phyloP scores from a whole-genome alignment of 2,797 vertebrate species.

The Hippocampus kuda region DNA sequence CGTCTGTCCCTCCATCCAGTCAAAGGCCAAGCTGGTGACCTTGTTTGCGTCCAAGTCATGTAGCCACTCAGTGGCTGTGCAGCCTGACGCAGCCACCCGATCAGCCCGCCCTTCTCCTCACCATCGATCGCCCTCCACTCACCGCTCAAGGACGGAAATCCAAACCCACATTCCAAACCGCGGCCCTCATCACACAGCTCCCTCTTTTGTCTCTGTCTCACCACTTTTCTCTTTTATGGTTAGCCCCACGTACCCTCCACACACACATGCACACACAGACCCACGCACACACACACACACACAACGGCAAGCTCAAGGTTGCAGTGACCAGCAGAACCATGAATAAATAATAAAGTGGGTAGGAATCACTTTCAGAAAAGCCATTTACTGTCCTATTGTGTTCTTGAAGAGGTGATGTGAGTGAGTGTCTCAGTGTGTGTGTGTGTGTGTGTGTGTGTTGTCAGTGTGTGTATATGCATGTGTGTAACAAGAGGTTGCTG shows the following conservation, averaged over 20 bases:
- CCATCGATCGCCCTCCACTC: conserved; percentile 65
- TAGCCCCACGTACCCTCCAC: conserved; percentile 31
- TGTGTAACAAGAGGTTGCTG: conserved; percentile 48
- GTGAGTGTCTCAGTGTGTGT: conserved; percentile 8
- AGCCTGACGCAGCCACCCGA: conserved; percentile 62
- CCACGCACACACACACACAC: conserved; percentile 7
- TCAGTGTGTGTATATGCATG: conserved; percentile 5
- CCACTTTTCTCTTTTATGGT: conserved; percentile 44
- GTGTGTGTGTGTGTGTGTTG: conserved; percentile 13
- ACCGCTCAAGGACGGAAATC: conserved; percentile 74
- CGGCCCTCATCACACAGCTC: conserved; percentile 40
- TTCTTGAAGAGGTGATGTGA: conserved; percentile 53
- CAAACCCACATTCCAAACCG: conserved; percentile 59
- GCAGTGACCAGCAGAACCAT: conserved; percentile 70
- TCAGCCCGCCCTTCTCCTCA: conserved; percentile 62
- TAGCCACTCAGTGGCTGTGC: conserved; percentile 48
- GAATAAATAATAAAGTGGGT: conserved; percentile 73
- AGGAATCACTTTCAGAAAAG: conserved; percentile 74
- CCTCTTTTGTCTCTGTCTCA: conserved; percentile 37
- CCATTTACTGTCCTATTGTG: conserved; percentile 72
- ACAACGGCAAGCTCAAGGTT: conserved; percentile 61
- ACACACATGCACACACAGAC: conserved; percentile 8
- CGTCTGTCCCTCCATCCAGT: conserved; percentile 12
- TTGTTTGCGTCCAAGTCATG: conserved; percentile 62
- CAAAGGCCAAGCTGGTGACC: conserved; percentile 61